A percentile compares a stretch with the other conserved stretches of the same genome.
phyloP scores from a whole-genome alignment of 2,113 vertebrate genomes.

The Agelaius phoeniceus region DNA sequence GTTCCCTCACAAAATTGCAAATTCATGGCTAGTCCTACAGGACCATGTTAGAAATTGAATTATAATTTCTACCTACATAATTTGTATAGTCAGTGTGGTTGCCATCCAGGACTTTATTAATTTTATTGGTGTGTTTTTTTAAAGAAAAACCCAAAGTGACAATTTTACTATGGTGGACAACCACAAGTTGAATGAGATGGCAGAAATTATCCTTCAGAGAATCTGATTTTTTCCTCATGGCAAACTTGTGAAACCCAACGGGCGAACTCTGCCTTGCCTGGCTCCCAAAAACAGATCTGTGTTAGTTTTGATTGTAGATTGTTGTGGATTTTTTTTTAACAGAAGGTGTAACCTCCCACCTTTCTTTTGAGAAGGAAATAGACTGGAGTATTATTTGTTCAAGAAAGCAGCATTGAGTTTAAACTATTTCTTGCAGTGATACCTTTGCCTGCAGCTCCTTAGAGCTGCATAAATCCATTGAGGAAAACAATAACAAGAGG shows the following conservation, averaged over 20 bases:
- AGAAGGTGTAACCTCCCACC: neutral
- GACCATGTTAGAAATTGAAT: neutral
- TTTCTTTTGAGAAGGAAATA: neutral
- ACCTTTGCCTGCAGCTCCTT: neutral
- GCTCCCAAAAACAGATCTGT: neutral
- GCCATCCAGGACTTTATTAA: neutral
- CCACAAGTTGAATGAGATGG: neutral
- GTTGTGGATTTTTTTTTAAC: accelerated
- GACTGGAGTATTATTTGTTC: neutral
- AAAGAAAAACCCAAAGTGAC: neutral
- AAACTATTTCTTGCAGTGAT: neutral
- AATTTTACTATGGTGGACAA: neutral
- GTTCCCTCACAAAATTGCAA: neutral
- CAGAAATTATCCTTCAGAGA: neutral
- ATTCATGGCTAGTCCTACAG: neutral
- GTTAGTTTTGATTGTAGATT: neutral
- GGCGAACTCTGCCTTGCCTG: neutral
- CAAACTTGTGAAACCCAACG: neutral
- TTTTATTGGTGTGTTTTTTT: neutral
- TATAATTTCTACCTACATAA: neutral
- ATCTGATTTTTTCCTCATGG: neutral
- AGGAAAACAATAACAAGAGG: neutral
- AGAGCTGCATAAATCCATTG: neutral
- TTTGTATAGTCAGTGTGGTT: neutral
- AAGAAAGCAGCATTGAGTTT: neutral